Percentiles rank a stretch among this genome's conserved stretches.
Conservation (phyloP, 2,113 vertebrate species). For the Carlito syrichta region DNA sequence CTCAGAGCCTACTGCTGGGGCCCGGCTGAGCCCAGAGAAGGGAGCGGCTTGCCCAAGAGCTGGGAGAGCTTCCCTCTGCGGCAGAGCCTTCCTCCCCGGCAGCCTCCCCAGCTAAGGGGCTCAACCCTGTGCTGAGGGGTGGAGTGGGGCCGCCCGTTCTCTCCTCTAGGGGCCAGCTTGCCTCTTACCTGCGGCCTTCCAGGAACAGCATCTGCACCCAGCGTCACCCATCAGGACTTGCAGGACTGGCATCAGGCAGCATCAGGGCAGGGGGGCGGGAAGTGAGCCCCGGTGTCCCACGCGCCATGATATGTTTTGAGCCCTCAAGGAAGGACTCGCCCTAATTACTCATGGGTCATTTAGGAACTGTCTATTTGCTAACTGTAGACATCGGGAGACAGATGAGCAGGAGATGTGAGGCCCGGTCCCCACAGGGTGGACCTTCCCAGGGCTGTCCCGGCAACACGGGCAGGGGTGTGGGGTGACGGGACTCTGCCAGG, state of each 20-base stretch:
- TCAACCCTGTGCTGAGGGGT: neutral
- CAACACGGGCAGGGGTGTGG: neutral
- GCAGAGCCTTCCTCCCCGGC: neutral
- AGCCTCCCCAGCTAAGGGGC: neutral
- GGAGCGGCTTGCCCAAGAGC: neutral
- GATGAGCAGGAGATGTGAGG: neutral
- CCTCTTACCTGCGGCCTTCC: neutral
- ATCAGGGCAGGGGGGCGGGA: accelerated
- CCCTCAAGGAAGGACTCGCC: neutral
- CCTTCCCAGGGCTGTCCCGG: accelerated
- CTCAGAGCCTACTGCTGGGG: neutral
- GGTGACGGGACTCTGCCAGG: neutral
- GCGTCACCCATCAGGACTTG: accelerated
- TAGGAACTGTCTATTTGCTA: neutral
- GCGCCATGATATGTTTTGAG: accelerated
- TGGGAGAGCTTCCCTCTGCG: neutral
- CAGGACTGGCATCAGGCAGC: neutral
- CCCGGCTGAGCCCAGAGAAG: neutral
- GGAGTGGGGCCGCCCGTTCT: too few species aligned
- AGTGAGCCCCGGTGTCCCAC: accelerated
- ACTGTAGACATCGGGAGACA: neutral
- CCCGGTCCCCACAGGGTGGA: neutral
- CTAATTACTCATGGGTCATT: accelerated
- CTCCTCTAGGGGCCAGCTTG: neutral
- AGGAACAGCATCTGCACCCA: neutral